Base-by-base conservation (phyloP, 2,113 vertebrate genomes). In the Callipepla squamata region DNA sequence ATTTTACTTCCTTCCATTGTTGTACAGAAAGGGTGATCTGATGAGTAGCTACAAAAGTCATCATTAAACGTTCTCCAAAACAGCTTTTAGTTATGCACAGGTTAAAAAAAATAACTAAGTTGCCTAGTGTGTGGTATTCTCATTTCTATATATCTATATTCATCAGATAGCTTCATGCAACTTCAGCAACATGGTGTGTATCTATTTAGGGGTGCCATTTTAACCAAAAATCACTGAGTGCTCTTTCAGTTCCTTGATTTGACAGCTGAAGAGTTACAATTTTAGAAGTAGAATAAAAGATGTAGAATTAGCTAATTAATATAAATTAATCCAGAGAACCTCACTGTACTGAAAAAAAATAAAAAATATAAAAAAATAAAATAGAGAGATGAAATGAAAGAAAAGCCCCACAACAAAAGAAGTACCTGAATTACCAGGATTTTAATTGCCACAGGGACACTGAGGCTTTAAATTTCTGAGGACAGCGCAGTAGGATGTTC, bases 1-100 rank as follows among this genome's bases (percentile, higher is more conserved):
- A 61, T 87, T 91, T 74, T 75, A 67, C 85, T 96, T 97, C 94
- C 95, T 96, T 42, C 93, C 75, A 96, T 96, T 97, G 94, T 97
- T 93, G n/a, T 4, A 45, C 7, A 87, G 82, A 55, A 93, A 91
- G 85, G 78, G 69, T 87, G 70, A 78, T 61, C 70, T 78, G 66
- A 80, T 78, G 73, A 48, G 47, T 25, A 42, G 30, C 48, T 83
- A 62, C 86, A 89, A 85, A 92, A 32, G 61, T 36, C 55, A 57
- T 55, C 69, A 34, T 21, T 72, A 48, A 22, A 62, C 59, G 11
- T 57, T 66, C 61, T 90, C 47, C 53, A 34, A 82, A 55, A 30
- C 32, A 65, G 26, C 34, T 91, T 93, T 75, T 66, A 85, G 61
- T 40, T 65, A 5, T 5, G 28, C 22, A 65, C 22, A 67, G 70